These are phyloP conservation scores for Microcebus griseorufus DNA, from an alignment of 2,113 vertebrate species.

Conservation along the genomic window DNA sequence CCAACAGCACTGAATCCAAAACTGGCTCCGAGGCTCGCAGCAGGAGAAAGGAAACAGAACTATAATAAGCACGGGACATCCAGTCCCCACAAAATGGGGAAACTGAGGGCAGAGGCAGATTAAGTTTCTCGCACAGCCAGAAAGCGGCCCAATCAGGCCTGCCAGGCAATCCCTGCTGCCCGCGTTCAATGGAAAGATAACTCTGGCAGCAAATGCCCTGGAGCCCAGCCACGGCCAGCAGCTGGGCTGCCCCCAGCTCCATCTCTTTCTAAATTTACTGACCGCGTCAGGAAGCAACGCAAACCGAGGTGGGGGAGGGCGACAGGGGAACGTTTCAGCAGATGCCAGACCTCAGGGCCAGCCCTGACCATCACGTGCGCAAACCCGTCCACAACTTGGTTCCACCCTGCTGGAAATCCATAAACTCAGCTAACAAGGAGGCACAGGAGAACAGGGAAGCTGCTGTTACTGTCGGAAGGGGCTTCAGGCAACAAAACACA, in stretches of 20 bases:
- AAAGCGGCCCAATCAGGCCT: background rate
- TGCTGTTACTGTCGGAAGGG: background rate
- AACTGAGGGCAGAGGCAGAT: background rate
- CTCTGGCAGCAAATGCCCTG: background rate
- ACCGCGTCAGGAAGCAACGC: background rate
- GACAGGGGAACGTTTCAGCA: background rate
- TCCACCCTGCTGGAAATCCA: background rate
- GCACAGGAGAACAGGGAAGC: background rate
- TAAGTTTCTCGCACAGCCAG: background rate
- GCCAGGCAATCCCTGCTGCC: background rate
- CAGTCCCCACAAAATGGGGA: background rate
- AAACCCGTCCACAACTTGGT: background rate
- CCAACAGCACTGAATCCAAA: background rate
- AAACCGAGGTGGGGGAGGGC: background rate
- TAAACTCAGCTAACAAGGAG: background rate
- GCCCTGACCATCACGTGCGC: background rate
- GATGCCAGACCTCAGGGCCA: background rate
- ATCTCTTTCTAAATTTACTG: background rate
- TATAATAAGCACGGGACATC: background rate
- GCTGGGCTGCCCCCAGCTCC: background rate
- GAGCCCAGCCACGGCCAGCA: background rate
- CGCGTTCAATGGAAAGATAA: rapidly evolving
- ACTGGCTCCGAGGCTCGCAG: background rate
- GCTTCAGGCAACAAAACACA: background rate
- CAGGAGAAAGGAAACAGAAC: background rate